Conservation (phyloP, 2,113 vertebrate species). For the Desmodus rotundus region DNA sequence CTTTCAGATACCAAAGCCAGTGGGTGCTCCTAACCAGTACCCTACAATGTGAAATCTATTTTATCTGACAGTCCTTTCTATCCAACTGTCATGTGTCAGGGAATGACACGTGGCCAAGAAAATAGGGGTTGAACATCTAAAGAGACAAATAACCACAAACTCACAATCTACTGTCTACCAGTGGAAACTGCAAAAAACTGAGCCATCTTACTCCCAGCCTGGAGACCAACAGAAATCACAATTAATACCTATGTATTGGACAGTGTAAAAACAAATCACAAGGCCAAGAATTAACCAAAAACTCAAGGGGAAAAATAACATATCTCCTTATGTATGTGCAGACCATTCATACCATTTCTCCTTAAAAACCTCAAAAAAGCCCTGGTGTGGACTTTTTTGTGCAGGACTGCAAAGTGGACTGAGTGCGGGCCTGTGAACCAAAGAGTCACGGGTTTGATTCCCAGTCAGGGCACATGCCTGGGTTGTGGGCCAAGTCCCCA, state of each 20-base stretch:
- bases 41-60: background rate
- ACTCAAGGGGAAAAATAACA: conserved; percentile 42
- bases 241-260: conserved; percentile 60
- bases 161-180: background rate
- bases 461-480: too few species aligned
- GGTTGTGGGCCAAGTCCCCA: too few species aligned
- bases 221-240: conserved; percentile 46
- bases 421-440: too few species aligned
- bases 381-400: too few species aligned
- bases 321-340: conserved; percentile 36
- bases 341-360: conserved; percentile 26
- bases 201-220: background rate
- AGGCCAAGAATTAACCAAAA: conserved; percentile 54
- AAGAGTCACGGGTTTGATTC: too few species aligned
- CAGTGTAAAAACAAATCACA: conserved; percentile 61
- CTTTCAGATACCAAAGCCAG: background rate
- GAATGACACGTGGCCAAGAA: background rate
- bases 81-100: background rate
- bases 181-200: background rate
- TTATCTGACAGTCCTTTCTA: background rate
- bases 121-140: background rate
- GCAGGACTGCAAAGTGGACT: too few species aligned
- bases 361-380: conserved; percentile 29
- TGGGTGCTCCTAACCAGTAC: background rate
- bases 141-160: background rate